Conservation (phyloP, 2,888 invertebrate species). For the Bruchidius siliquastri region DNA sequence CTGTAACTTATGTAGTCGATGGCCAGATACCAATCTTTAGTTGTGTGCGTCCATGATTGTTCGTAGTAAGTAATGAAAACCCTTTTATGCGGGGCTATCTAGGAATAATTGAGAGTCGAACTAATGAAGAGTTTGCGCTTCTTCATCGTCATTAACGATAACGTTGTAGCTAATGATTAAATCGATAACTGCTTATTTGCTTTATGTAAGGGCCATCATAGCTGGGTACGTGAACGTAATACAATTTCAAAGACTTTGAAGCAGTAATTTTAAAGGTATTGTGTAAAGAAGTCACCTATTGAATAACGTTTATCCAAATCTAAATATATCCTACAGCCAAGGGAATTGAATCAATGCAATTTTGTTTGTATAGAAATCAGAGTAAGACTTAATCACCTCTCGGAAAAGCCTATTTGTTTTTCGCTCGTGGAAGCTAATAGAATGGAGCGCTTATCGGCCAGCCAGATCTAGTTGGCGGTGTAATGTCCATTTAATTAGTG, state of each 20-base stretch:
- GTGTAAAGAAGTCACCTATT: no score
- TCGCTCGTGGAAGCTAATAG: neutral
- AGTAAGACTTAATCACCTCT: neutral
- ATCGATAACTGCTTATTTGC: neutral
- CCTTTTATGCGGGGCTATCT: neutral
- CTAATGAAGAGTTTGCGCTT: neutral
- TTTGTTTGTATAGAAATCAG: neutral
- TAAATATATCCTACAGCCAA: neutral
- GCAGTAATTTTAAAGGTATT: no score
- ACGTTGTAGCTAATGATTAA: neutral
- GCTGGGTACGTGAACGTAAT: no score
- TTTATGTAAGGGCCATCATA: neutral
- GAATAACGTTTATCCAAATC: neutral
- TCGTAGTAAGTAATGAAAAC: neutral
- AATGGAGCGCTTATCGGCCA: slow-evolving; percentile 13
- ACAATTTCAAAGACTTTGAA: no score
- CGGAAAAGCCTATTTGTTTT: neutral
- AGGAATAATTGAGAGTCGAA: neutral
- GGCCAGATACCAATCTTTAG: neutral
- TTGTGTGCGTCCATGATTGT: neutral
- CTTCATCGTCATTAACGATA: neutral
- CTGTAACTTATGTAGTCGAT: neutral
- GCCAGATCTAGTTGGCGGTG: slow-evolving; percentile 16
- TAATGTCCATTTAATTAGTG: slow-evolving; percentile 34
- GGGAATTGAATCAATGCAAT: neutral